phyloP scores from a whole-genome alignment of 2,888 invertebrate species.

The Steromphala cineraria region DNA sequence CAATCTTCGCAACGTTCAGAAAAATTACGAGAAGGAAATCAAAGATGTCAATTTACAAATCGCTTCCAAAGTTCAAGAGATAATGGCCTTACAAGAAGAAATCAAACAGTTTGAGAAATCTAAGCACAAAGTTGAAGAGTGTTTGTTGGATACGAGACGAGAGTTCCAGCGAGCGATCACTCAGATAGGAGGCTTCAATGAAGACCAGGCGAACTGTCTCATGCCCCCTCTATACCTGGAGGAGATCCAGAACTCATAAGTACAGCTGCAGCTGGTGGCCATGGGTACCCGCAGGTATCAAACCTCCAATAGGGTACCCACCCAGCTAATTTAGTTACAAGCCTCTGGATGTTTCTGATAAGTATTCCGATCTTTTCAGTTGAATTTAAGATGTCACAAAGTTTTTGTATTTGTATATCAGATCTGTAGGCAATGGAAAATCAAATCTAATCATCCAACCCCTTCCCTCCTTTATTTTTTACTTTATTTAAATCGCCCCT shows the following conservation, averaged over 20 bases:
- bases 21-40: slow-evolving; percentile 47
- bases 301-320: too few relatives aligned
- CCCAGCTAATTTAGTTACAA: too few relatives aligned
- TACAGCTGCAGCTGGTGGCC: neutral
- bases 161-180: slow-evolving; percentile 65
- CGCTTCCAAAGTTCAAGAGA: slow-evolving; percentile 33
- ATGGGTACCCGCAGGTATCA: too few relatives aligned
- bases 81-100: slow-evolving; percentile 33
- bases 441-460: too few relatives aligned
- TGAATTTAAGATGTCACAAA: too few relatives aligned
- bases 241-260: slow-evolving; percentile 44
- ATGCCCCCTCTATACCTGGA: slow-evolving; percentile 59
- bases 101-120: slow-evolving; percentile 44
- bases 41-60: slow-evolving; percentile 44
- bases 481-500: too few relatives aligned
- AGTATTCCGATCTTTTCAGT: too few relatives aligned
- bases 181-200: slow-evolving; percentile 52
- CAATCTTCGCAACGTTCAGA: slow-evolving; percentile 42
- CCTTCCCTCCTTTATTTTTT: too few relatives aligned
- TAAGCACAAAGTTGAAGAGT: slow-evolving; percentile 47
- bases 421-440: too few relatives aligned
- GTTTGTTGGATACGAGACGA: slow-evolving; percentile 48
- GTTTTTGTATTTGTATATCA: too few relatives aligned
- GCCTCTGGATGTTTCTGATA: too few relatives aligned
- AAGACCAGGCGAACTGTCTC: slow-evolving; percentile 56